phyloP scores from a whole-genome alignment of 1,140 invertebrate genomes.

The Bombus difficillimus region DNA sequence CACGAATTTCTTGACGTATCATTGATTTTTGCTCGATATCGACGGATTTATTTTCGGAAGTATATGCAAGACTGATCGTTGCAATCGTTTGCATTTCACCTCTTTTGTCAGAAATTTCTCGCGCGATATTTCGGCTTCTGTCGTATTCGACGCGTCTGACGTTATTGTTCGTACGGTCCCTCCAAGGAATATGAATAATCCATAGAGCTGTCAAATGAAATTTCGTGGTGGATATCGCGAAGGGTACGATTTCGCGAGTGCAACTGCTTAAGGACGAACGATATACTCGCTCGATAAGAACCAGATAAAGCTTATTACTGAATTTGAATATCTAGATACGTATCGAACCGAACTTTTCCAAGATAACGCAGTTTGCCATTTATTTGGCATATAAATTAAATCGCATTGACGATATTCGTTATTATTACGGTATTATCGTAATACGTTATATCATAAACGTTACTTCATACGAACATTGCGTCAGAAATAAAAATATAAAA shows the following conservation, averaged over 20 bases:
- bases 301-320: background rate
- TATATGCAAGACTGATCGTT: background rate
- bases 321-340: slow-evolving; percentile 7
- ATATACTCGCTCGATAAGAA: background rate
- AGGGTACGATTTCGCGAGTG: background rate
- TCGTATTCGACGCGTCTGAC: background rate
- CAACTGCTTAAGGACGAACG: background rate
- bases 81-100: background rate
- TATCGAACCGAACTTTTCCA: too few relatives aligned
- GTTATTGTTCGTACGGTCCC: background rate
- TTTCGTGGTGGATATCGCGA: background rate
- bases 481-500: background rate
- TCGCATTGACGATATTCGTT: too few relatives aligned
- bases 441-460: too few relatives aligned
- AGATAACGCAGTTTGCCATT: too few relatives aligned
- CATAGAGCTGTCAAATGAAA: background rate
- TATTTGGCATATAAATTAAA: too few relatives aligned
- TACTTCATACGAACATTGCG: background rate
- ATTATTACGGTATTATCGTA: too few relatives aligned
- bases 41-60: background rate
- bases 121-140: background rate
- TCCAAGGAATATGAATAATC: slow-evolving; percentile 6
- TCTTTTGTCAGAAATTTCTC: background rate
- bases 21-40: too few relatives aligned
- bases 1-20: background rate